Conservation (phyloP, 2,797 vertebrate genomes). For the Arctocebus calabarensis region DNA sequence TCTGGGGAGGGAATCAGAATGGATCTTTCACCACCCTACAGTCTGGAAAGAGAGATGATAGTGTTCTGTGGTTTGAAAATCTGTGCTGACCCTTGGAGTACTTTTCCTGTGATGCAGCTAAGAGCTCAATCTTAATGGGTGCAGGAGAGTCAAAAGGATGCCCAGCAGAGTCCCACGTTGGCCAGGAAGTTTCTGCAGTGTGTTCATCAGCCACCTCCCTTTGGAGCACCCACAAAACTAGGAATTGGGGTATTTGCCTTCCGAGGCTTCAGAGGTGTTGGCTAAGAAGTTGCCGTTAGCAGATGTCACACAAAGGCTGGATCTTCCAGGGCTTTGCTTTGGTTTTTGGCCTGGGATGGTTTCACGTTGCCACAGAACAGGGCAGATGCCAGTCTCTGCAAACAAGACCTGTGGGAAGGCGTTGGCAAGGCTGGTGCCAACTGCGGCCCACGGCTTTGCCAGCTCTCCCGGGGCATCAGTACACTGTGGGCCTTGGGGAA, state of each 20-base stretch:
- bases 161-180: neutral
- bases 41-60: accelerated
- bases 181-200: neutral
- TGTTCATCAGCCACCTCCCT: neutral
- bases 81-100: accelerated
- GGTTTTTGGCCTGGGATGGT: neutral
- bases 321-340: neutral
- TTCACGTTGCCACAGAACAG: neutral
- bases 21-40: accelerated
- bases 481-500: slow-evolving; percentile 1
- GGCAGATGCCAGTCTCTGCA: neutral
- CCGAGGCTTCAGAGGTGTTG: neutral
- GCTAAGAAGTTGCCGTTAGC: neutral
- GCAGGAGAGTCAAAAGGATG: neutral
- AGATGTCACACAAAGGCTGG: neutral
- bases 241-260: neutral
- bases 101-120: neutral
- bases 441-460: neutral
- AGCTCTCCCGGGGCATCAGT: neutral
- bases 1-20: neutral
- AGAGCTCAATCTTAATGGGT: neutral
- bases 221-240: neutral
- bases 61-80: accelerated
- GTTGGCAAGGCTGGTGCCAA: neutral
- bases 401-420: slow-evolving; percentile 18